Evolutionary conservation across 1,140 invertebrate species (phyloP), one percentile per base, ranked within the genome.

Genomic region (Nebria ingens): DNA sequence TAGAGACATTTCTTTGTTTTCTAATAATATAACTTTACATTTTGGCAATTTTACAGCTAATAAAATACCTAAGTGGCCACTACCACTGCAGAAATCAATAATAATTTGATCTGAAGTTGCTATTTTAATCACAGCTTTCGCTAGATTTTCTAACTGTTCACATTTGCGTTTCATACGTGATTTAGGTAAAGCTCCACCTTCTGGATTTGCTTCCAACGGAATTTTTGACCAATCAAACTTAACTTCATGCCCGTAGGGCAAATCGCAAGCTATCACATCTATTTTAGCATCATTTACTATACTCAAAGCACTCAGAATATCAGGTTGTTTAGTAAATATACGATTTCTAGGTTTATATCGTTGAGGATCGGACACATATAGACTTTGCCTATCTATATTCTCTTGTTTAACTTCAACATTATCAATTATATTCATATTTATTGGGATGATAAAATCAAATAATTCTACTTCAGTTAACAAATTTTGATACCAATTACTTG

Each of bases 11-110:
- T 93, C 87, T 73, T 97, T 98, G 65, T 97, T 97, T 69, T 98
- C 94, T 49, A 97, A 73, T 19, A 98, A 70, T 64, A 93, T 80
- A 12, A 96, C 71, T 2, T 71, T 78, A 62, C 86, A 87, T 11
- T 79, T 64, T 4, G 91, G 92, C 38, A 95, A 68, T 19, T 90
- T 71, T 61, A 86, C 76, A 0, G 92, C 93, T 29, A 96, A 65
- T 2, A 94, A 64, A 59, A 98, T 87, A 2, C 92, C 93, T 56
- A 98, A 73, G 73, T 97, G 93, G 1, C 93, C 93, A 61, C 89
- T 87, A 2, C 93, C 94, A 63, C 88, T 90, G 72, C 94, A 97
- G 72, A 97, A 97, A 69, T 97, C 94, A 1, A 97, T 89, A 60
- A 97, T 91, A 21, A 71, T 58, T 1, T 63, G 67, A 0, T 63